Base-by-base conservation (phyloP, 1,140 invertebrate genomes). In the Drosophila aff. region DNA sequence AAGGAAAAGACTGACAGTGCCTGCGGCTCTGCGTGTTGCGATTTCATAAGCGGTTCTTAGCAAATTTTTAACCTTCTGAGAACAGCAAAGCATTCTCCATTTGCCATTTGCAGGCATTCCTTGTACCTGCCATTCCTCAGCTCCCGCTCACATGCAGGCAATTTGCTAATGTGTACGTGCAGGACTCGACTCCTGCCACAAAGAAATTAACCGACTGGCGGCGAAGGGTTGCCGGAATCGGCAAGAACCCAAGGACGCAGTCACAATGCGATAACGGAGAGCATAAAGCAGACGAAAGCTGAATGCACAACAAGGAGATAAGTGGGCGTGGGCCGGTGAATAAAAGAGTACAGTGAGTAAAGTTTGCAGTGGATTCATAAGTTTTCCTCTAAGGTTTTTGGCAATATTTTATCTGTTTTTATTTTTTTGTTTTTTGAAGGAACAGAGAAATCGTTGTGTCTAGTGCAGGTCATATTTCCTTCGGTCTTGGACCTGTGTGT, bases 151-250 rank as follows among this genome's bases (percentile, higher is more conserved):
- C 65, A 62, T 60, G 61, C 60, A 79, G 81, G 81, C 84, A 87
- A 87, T 87, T 87, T 89, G 81, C 84, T 87, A 86, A 86, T 86
- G 83, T 78, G 84, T 81, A 81, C 80, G 83, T 89, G 84, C 71
- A 77, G 67, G 63, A 77, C 64, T 71, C 57, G 76, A 77, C 80
- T 86, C 26, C 62, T 73, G 76, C 71, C 50, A 71, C 36, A 82
- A 83, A 67, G 77, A 84, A 80, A 87, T 89, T 83, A 89, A 78
- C 74, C n/a, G 50, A 71, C 43, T 66, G 67, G 44, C 15, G 65
- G 11, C 33, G 65, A 52, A 18, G 33, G 68, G 26, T 13, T 59
- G 43, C 50, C 33, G 11, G 36, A 15, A 72, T 61, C 50, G 68
- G 46, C 46, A 52, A 73, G 67, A 46, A 60, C 52, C 47, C 46